Evolutionary conservation across 2,113 vertebrate genomes (phyloP), one percentile per base, ranked within the genome.

Genomic region (Perca fluviatilis): DNA sequence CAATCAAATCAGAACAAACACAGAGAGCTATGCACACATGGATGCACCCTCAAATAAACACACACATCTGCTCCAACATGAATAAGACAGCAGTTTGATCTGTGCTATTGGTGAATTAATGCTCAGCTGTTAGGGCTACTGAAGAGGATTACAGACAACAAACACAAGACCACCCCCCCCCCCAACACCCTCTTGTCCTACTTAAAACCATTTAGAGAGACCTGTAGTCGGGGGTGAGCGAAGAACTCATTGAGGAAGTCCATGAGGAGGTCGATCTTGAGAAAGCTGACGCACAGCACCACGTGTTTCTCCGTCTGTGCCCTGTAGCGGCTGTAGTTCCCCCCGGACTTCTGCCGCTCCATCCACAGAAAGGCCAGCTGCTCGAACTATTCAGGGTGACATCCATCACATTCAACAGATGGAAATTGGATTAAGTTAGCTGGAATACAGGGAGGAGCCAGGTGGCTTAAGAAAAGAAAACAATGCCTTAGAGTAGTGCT

Each of bases 191-290:
- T 57, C 30, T 78, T 53, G 72, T 68, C 36, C 76, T 67, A 74
- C 58, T 82, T 76, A 75, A 84, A 80, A 54, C 58, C 61, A 68
- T 67, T 84, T 64, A 36, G 15, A 74, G 51, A 77, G 43, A 96
- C 96, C 96, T 96, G 96, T 6, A 96, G 93, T 73, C 95, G 91
- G 14, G 96, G 95, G 71, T 96, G 95, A 61, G 96, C 95, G 5
- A 96, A 96, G 93, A 96, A 96, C 92, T 96, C 95, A 2, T 96
- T 96, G 88, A 96, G 95, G 90, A 96, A 96, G 91, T 96, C 96
- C 96, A 96, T 96, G 92, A 96, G 96, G 47, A 96, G 95, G 91
- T 96, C 96, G 61, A 96, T 96, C 89, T 96, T 96, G 64, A 96
- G 94, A 16, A 94, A 96, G 94, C 95, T 96, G 91, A 96, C 96